phyloP scores from a whole-genome alignment of 2,888 invertebrate species.

The Antheraea assamensis region DNA sequence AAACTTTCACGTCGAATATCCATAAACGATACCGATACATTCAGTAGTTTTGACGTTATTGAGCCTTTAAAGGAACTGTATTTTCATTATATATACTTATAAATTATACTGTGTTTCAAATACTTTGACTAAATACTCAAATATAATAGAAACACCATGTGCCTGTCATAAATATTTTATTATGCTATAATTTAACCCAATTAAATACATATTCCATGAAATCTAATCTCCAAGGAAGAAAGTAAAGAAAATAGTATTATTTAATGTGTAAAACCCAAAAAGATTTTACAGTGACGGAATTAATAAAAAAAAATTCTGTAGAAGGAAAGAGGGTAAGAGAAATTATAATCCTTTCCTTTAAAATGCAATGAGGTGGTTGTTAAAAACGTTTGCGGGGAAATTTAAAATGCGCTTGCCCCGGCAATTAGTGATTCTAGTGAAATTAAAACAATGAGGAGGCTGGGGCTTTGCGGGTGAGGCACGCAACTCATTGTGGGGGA shows the following conservation, averaged over 20 bases:
- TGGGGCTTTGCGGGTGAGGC: slow-evolving; percentile 47
- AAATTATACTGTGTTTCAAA: too few relatives aligned
- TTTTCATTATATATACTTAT: too few relatives aligned
- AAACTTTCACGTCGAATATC: too few relatives aligned
- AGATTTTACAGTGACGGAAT: slow-evolving; percentile 63
- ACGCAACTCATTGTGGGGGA: slow-evolving; percentile 48
- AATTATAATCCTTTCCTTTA: slow-evolving; percentile 82
- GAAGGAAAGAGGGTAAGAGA: slow-evolving; percentile 61
- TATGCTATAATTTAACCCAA: too few relatives aligned
- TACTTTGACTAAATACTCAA: too few relatives aligned
- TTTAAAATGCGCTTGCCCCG: slow-evolving; percentile 73
- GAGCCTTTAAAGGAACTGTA: too few relatives aligned
- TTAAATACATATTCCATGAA: too few relatives aligned
- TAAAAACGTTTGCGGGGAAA: slow-evolving; percentile 77
- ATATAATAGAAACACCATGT: too few relatives aligned
- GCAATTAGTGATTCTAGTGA: slow-evolving; percentile 78
- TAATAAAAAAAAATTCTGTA: slow-evolving; percentile 58
- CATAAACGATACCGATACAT: too few relatives aligned
- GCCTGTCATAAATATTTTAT: too few relatives aligned
- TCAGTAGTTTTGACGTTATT: too few relatives aligned
- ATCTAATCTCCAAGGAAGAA: background rate
- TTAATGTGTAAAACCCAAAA: slow-evolving; percentile 31
- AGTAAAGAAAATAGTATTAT: background rate
- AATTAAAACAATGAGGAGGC: slow-evolving; percentile 76
- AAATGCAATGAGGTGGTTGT: slow-evolving; percentile 81